Evolutionary conservation across 2,888 invertebrate genomes (phyloP).

Genomic region (Drosophila mimica): DNA sequence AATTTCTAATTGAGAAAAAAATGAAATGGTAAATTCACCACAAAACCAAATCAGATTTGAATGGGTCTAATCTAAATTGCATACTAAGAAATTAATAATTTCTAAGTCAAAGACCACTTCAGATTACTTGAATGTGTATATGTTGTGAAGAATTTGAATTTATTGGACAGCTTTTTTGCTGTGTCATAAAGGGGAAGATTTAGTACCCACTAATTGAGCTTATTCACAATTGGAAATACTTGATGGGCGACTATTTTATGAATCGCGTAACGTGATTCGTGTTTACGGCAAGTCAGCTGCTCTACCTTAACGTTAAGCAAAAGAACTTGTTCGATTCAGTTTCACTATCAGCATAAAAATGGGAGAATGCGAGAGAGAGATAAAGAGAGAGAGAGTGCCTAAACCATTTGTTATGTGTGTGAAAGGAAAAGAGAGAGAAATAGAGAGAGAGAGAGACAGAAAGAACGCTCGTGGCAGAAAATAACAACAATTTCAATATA

Average conservation of each 20-base stretch:
- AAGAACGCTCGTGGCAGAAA: conserved; percentile 13
- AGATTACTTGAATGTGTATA: not conserved
- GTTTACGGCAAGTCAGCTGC: conserved; percentile 51
- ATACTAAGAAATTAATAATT: conserved; percentile 37
- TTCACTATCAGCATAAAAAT: conserved; percentile 49
- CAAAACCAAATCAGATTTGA: conserved; percentile 44
- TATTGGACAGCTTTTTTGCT: conserved; percentile 14
- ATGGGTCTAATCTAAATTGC: conserved; percentile 44
- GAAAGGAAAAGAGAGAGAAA: not conserved
- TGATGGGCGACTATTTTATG: conserved; percentile 42
- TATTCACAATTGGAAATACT: conserved; percentile 15
- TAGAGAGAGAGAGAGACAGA: not conserved
- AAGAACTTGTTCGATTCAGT: conserved; percentile 49
- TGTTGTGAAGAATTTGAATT: conserved; percentile 3
- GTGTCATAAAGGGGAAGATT: conserved; percentile 26
- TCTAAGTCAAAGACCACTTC: not conserved
- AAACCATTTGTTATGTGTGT: not conserved
- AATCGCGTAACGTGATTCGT: not conserved
- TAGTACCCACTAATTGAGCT: not conserved
- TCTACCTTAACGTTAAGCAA: conserved; percentile 39
- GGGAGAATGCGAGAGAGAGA: conserved; percentile 8
- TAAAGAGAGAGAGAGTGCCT: not conserved
- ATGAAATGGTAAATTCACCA: not conserved
- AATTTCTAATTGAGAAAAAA: not conserved
- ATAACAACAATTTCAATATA: conserved; percentile 50